phyloP scores from a whole-genome alignment of 1,140 invertebrate genomes.

The Pemphigus obesinymphae region DNA sequence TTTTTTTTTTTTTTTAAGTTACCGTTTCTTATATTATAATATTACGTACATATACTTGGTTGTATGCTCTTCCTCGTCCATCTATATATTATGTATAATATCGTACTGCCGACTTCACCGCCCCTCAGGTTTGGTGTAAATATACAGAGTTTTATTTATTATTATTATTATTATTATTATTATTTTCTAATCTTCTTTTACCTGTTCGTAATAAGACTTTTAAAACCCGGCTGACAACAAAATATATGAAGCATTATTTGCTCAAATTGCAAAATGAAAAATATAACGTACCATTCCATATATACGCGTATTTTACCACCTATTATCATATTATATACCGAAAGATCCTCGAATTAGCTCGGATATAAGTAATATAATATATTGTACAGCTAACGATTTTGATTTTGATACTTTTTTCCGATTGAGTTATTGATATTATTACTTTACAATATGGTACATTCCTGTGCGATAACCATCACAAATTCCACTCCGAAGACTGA shows the following conservation, averaged over 20 bases:
- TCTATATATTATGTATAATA: background rate
- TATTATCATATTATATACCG: background rate
- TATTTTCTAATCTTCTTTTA: slow-evolving; percentile 6
- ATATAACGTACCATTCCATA: slow-evolving; percentile 18
- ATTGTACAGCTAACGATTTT: background rate
- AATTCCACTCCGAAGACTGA: background rate
- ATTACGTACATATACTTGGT: background rate
- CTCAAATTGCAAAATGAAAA: background rate
- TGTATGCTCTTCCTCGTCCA: background rate
- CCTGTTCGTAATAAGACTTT: background rate
- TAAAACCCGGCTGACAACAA: background rate
- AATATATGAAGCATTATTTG: background rate
- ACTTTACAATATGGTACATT: too few species aligned
- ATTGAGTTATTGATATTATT: too few species aligned
- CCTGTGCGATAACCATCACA: background rate
- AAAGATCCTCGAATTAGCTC: background rate
- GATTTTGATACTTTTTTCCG: too few species aligned
- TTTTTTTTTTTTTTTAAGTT: slow-evolving; percentile 1
- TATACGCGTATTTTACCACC: background rate
- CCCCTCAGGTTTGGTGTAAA: background rate
- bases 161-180: background rate
- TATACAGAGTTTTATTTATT: background rate
- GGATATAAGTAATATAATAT: too few species aligned
- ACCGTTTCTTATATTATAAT: background rate
- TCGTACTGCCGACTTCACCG: background rate